Evolutionary conservation across 2,888 invertebrate species (phyloP), one percentile per base, ranked within the genome.

Genomic region (Julus scandinavius): DNA sequence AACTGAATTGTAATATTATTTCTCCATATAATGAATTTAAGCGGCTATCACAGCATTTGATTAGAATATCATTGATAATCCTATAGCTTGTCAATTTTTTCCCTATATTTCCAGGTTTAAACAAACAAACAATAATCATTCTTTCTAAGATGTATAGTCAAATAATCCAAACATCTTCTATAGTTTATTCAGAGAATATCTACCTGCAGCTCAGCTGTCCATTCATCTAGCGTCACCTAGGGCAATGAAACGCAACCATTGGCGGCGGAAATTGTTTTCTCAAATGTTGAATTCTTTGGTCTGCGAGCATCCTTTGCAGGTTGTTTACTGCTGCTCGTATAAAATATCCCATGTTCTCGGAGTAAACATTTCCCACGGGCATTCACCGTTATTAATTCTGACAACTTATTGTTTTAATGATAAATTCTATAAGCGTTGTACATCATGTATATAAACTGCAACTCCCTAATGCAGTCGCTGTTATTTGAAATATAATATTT

Each of bases 401-500:
- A 72, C 63, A 72, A 72, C 63, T 72, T 72, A 20, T 20, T 72
- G 63, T 72, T 72, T 72, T 72, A 72, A 72, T 72, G 63, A 20
- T 72, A 72, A 72, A 72, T 72, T 72, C 20, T 72, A 72, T 72
- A 72, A 72, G 63, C 63, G 20, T 20, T 72, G 5, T 72, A 20
- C n/a, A 20, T 20, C 63, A 20, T 7, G 20, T 20, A 20, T 72
- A 72, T 72, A 72, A 72, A 72, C n/a, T 5, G 63, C 17, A n/a
- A 5, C 20, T 72, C 20, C 63, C 5, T 72, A 72, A 72, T 72
- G 63, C 63, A 72, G 17, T 72, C 20, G 17, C 63, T 72, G 9
- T 72, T 72, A 17, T 72, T 72, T 72, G 63, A 72, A 72, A 72
- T 20, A 72, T 72, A 72, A 72, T 72, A 72, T 72, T 72, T 72